Percentiles rank a stretch among this genome's conserved stretches.
phyloP scores from a whole-genome alignment of 2,888 invertebrate genomes.

The Heterodera filipjevi region DNA sequence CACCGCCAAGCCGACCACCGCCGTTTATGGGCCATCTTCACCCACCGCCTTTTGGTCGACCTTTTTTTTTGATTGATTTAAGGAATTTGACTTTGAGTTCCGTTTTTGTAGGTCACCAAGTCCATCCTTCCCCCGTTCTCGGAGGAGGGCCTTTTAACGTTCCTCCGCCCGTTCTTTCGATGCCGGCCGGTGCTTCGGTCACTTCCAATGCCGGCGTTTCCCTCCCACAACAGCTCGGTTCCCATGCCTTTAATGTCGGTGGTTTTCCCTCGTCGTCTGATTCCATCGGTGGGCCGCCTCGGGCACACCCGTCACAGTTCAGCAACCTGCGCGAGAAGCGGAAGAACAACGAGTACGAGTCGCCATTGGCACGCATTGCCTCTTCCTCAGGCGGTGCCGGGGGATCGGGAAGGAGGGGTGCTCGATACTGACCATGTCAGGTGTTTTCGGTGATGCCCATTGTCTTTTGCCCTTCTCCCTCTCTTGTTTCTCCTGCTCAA shows the following conservation, averaged over 20 bases:
- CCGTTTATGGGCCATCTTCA: not conserved
- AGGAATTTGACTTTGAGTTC: not conserved
- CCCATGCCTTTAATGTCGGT: constrained; percentile 5
- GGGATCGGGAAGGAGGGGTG: not conserved
- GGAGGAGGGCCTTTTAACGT: not conserved
- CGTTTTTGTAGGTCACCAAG: not conserved
- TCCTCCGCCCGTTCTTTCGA: not conserved
- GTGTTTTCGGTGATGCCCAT: not conserved
- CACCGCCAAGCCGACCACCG: not conserved
- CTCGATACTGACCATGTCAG: not conserved
- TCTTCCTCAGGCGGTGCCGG: not conserved
- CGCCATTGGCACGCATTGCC: constrained; percentile 37
- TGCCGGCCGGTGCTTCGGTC: not conserved
- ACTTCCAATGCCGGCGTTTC: not conserved
- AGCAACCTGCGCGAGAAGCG: constrained; percentile 43
- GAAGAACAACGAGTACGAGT: constrained; percentile 45
- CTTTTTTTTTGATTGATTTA: not conserved
- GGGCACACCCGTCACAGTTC: constrained; percentile 10
- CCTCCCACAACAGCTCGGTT: constrained; percentile 1
- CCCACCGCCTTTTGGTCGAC: not conserved
- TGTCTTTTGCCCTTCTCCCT: too few species aligned
- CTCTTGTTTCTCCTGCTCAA: not conserved
- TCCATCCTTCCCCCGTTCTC: not conserved
- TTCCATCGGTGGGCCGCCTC: constrained; percentile 17
- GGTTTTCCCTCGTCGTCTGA: not conserved